Base-by-base conservation (phyloP, 1,140 invertebrate genomes). In the Drosophila sturtevanti region DNA sequence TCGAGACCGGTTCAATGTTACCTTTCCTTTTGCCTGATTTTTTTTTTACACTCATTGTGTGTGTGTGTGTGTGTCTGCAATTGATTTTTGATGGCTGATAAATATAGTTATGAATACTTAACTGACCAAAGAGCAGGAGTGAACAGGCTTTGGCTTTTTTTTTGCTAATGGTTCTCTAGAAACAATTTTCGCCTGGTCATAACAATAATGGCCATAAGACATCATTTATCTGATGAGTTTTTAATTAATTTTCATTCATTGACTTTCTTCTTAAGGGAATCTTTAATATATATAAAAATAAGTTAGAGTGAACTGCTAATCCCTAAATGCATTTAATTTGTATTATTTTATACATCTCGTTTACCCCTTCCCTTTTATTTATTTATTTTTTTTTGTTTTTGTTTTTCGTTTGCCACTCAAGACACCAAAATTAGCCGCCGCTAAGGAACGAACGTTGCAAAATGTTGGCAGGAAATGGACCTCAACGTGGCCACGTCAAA, bases 101-200 rank as follows among this genome's bases (percentile, higher is more conserved):
- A 87, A 87, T 80, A 89, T 87, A 87, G 84, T 87, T 87, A 87
- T 89, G 84, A 87, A 87, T 87, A 89, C 84, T 87, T 87, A 87
- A 87, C 84, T 76, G 58, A 35, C 37, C 55, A 54, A 41, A 37
- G 62, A 38, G 12, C 31, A 44, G 21, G 16, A 14, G 55, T 12
- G 31, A 71, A 52, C 27, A 31, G 27, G 18, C 51, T 10, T 52
- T 16, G 52, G n/a, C 54, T 27, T 31, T 24, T 55, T 12, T 11
- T 24, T 55, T 16, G 27, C 48, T 51, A 27, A 34, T 12, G 54
- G 62, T 16, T 76, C 55, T 75, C 55, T 87, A 87, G 84, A 82
- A 70, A 63, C 75, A 60, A 63, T 72, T 70, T 75, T 78, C 66
- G 63, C 14, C 27, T 34, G 24, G 12, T 59, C 54, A 27, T 67